phyloP scores from a whole-genome alignment of 2,888 invertebrate species.

The Cephalotes varians region DNA sequence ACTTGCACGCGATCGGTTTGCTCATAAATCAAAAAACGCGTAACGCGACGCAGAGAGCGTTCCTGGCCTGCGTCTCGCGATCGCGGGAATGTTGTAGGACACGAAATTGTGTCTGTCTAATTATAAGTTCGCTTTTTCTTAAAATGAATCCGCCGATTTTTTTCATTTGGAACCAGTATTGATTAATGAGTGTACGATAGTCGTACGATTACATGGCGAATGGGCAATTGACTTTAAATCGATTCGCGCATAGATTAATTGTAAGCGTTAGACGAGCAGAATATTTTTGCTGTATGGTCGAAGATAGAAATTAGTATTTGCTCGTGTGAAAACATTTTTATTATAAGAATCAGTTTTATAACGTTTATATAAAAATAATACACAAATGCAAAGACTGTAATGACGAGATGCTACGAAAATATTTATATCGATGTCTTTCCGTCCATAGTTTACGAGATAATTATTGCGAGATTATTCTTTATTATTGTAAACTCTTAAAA shows the following conservation, averaged over 20 bases:
- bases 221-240: conserved; percentile 24
- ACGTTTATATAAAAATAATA: not conserved
- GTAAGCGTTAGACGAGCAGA: not conserved
- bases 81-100: conserved; percentile 21
- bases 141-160: not conserved
- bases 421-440: not conserved
- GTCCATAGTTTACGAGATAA: not conserved
- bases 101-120: conserved; percentile 66
- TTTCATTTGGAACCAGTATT: conserved; percentile 28
- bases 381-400: too few relatives aligned
- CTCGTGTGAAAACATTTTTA: not conserved
- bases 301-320: not conserved
- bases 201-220: conserved; percentile 39
- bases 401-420: not conserved
- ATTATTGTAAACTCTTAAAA: conserved; percentile 1
- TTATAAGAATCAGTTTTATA: not conserved
- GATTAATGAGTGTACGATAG: conserved; percentile 29
- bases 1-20: conserved; percentile 54
- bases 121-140: conserved; percentile 57
- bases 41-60: conserved; percentile 48
- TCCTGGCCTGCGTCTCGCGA: conserved; percentile 20
- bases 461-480: not conserved
- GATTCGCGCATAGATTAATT: conserved; percentile 26
- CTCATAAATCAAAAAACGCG: conserved; percentile 77
- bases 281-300: not conserved